A percentile compares a stretch with the other conserved stretches of the same genome.
Evolutionary conservation across 2,888 invertebrate species (phyloP).

Genomic region (Capitulum mitella): DNA sequence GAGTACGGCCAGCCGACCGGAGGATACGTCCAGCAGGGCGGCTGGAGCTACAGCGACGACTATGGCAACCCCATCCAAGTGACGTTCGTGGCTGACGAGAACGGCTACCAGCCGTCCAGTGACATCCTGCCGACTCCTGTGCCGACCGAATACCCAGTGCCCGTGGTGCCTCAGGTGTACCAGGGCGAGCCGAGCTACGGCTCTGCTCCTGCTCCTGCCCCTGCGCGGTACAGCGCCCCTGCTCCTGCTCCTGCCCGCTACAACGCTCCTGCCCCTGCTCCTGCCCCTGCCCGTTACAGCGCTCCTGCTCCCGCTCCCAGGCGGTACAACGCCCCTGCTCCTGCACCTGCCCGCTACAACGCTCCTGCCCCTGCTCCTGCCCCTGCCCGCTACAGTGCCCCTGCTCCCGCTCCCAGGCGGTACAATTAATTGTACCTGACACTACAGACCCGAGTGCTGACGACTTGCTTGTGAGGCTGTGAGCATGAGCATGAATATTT

Average conservation of each 20-base stretch:
- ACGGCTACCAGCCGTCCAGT: conserved; percentile 2
- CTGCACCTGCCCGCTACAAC: not conserved
- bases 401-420: not conserved
- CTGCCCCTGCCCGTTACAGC: not conserved
- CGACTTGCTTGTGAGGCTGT: no score
- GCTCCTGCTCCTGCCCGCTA: not conserved
- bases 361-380: not conserved
- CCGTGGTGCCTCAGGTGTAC: not conserved
- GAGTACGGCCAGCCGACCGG: conserved; percentile 12
- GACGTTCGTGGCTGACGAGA: conserved; percentile 8
- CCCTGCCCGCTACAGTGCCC: not conserved
- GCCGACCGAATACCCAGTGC: not conserved
- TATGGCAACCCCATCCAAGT: conserved; percentile 6
- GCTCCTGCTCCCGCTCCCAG: not conserved
- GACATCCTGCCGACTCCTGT: not conserved
- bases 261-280: not conserved
- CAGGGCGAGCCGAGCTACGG: conserved; percentile 4
- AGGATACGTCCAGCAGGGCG: conserved; percentile 1
- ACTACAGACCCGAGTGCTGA: no score
- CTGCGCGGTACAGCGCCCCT: not conserved
- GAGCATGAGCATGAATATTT: no score
- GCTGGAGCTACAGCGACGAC: conserved; percentile 19
- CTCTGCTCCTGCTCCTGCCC: not conserved
- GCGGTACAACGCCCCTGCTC: not conserved
- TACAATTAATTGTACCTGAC: no score